Evolutionary conservation across 2,888 invertebrate species (phyloP), one percentile per base, ranked within the genome.

Genomic region (Carcina quercana): DNA sequence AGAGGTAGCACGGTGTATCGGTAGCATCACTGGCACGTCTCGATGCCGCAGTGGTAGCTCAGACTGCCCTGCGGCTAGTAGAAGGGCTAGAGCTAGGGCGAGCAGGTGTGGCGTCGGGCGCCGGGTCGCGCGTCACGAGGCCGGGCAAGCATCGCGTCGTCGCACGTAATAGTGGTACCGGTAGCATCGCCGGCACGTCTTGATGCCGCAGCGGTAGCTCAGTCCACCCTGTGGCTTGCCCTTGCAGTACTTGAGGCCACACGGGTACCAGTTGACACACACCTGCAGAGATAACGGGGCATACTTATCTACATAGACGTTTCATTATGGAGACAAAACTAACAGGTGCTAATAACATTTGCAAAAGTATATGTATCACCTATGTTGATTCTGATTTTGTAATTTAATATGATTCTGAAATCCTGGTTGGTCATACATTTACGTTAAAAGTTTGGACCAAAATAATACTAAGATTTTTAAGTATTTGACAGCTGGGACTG

Each of bases 201-300:
- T 96, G 62, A 97, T 97, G 43, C 97, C 97, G 68, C 97, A 97
- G 31, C 97, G 87, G 80, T 96, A 97, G 87, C 88, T 86, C 76
- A 89, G 64, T 6, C 83, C 74, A 7, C 86, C 86, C 45, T 87
- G 87, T 25, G 89, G 88, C 67, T 92, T 92, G 25, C 92, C 92
- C 57, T 95, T 94, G 78, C 97, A 97, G 78, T 96, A 97, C 65
- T 97, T 97, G 25, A 97, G 86, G 13, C 95, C 96, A 70, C 97
- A 97, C 0, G 97, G 97, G 73, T 96, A 97, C 97, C 97, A 97
- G 32, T 95, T 95, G 31, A 97, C 91, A 69, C 96, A 96, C 41
- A 78, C 67, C 79, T 80, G 50, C 3, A 37, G 35, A n/a, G n/a
- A n/a, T n/a, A n/a, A n/a, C n/a, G n/a, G n/a, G n/a, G n/a, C n/a